Evolutionary conservation across 2,888 invertebrate genomes (phyloP), one percentile per base, ranked within the genome.

Genomic region (Watsonalla binaria): DNA sequence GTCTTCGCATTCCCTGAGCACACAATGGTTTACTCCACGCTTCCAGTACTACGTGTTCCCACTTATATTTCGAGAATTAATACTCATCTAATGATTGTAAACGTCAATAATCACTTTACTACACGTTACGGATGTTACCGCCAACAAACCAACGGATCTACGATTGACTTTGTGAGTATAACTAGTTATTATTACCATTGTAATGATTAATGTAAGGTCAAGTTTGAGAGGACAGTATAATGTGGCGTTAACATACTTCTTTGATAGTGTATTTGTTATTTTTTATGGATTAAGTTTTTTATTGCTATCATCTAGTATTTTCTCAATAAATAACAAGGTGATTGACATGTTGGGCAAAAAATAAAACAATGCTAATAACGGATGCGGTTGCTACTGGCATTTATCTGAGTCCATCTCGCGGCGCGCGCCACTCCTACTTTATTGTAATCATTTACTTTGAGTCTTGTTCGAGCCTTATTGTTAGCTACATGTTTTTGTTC

Each of bases 271-370:
- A 65, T 72, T 76, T 74, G 68, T 76, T 73, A 66, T 70, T 70
- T 70, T 66, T 65, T 64, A 62, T 54, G 56, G 56, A 68, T 63
- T 65, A 62, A 68, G 67, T 84, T 83, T 84, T 81, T 84, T 85
- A 79, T 85, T 70, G 24, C 67, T 73, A 75, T 76, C 59, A 70
- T 24, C 24, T 24, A 24, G 72, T 72, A 78, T 82, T 78, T 80
- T 74, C 72, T 75, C 74, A 74, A 80, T 78, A 75, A 78, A 78
- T 73, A 76, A 78, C 74, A 67, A 64, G 65, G 62, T 75, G 76
- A 84, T 78, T 77, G 80, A 78, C 76, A 75, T 71, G 73, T 70
- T 62, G 52, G 53, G 72, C 65, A 80, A 84, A 86, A 84, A 84
- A 82, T 70, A 52, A 74, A 74, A 81, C 78, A 84, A 82, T 82